Evolutionary conservation across 2,888 invertebrate species (phyloP).

Genomic region (Pandemis cinnamomeana): DNA sequence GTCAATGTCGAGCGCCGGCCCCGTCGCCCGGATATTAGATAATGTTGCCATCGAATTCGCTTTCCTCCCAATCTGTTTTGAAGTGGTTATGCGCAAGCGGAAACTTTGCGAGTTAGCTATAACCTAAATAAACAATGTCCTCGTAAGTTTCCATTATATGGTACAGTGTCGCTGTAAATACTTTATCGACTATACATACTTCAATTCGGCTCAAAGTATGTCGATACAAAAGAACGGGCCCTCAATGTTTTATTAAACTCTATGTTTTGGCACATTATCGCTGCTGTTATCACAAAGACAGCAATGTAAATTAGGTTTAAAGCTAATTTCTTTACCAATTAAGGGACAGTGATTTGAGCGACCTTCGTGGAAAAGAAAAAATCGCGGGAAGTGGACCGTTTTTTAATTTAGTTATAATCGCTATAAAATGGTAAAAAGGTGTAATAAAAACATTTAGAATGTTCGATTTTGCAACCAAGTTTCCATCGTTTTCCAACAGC

Average conservation of each 20-base stretch:
- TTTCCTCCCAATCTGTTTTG: conserved; percentile 31
- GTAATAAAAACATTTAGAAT: not conserved
- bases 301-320: not conserved
- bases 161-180: not conserved
- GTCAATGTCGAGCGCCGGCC: conserved; percentile 22
- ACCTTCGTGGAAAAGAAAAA: not conserved
- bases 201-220: not conserved
- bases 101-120: conserved; percentile 4
- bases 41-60: conserved; percentile 31
- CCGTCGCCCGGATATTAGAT: conserved; percentile 35
- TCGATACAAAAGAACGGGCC: not conserved
- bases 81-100: conserved; percentile 29
- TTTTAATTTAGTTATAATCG: not conserved
- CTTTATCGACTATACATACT: not conserved
- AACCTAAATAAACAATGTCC: conserved; percentile 17
- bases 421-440: not conserved
- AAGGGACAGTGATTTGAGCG: not conserved
- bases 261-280: too few species aligned
- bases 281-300: too few species aligned
- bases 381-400: not conserved
- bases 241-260: not conserved
- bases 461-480: not conserved
- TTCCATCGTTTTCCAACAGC: not conserved
- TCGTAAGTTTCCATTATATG: conserved; percentile 6
- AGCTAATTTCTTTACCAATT: not conserved